phyloP scores from a whole-genome alignment of 2,888 invertebrate species.

The Leptogaster cylindrica region DNA sequence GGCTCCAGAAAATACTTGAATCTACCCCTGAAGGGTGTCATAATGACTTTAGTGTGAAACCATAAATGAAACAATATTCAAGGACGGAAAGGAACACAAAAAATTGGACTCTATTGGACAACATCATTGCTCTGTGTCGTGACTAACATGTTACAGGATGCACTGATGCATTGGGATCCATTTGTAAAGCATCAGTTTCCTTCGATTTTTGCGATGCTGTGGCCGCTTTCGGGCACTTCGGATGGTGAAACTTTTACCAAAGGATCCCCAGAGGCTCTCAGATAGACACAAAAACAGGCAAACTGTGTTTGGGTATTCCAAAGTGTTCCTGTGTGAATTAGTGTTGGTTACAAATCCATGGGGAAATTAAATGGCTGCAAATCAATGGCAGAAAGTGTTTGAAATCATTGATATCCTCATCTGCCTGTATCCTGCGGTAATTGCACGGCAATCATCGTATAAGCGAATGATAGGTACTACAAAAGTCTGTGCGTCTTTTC shows the following conservation, averaged over 20 bases:
- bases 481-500: neutral
- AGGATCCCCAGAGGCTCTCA: neutral
- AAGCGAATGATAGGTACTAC: too few species aligned
- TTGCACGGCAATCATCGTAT: too few species aligned
- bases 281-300: neutral
- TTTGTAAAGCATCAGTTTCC: neutral
- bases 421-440: neutral
- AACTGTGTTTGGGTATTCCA: neutral
- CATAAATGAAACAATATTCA: constrained; percentile 7
- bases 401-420: constrained; percentile 2
- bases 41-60: constrained; percentile 17
- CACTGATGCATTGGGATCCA: neutral
- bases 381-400: constrained; percentile 2
- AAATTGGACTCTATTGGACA: too few species aligned
- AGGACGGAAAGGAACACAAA: constrained; percentile 6
- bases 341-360: constrained; percentile 14
- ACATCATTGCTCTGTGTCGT: too few species aligned
- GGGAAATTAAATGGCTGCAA: constrained; percentile 22
- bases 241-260: neutral
- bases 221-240: neutral
- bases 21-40: constrained; percentile 3
- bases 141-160: neutral
- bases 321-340: neutral
- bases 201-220: neutral
- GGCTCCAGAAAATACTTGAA: neutral